phyloP scores from a whole-genome alignment of 1,140 invertebrate species.

The Yoshiicerus persimilis region DNA sequence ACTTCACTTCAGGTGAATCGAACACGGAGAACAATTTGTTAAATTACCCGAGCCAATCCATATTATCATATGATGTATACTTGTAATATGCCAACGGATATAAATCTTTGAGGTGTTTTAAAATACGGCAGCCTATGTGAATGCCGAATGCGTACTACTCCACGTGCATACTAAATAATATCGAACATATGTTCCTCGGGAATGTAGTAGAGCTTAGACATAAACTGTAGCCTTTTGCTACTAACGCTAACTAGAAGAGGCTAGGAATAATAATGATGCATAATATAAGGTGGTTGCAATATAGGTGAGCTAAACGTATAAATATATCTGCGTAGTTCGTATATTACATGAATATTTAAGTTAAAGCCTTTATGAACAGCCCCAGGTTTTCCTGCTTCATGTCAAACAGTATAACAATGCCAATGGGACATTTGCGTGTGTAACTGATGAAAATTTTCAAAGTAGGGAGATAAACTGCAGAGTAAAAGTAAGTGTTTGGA shows the following conservation, averaged over 20 bases:
- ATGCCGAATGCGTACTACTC: too few relatives aligned
- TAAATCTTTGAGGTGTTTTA: neutral
- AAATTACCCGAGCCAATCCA: neutral
- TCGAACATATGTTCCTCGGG: too few relatives aligned
- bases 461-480: neutral
- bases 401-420: neutral
- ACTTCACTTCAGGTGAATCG: neutral
- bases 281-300: neutral
- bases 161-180: too few relatives aligned
- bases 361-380: neutral
- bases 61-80: neutral
- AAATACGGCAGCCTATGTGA: neutral
- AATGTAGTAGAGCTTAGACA: too few relatives aligned
- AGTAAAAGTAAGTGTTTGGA: neutral
- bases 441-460: conserved; percentile 27
- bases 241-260: too few relatives aligned
- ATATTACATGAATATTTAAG: neutral
- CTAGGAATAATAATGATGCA: too few relatives aligned
- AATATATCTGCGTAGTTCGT: neutral
- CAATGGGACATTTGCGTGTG: conserved; percentile 39
- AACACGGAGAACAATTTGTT: neutral
- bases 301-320: neutral
- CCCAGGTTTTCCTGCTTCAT: neutral
- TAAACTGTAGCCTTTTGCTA: too few relatives aligned
- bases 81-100: neutral